Conservation (phyloP, 2,888 invertebrate genomes). For the Meteorus cinctellus region DNA sequence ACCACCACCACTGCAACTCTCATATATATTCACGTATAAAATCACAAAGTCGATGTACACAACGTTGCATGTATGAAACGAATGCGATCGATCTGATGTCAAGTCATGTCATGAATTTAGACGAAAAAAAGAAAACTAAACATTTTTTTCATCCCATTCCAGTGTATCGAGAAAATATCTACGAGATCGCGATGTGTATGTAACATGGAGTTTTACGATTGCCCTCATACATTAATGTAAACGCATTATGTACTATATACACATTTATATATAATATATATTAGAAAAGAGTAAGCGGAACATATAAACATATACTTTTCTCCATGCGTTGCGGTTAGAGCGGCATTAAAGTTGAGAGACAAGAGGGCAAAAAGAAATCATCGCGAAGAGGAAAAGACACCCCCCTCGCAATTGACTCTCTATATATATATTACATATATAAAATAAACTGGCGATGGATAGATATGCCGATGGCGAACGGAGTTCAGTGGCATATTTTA, state of each 20-base stretch:
- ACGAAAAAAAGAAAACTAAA: neutral
- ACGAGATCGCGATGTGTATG: constrained; percentile 68
- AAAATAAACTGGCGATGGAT: constrained; percentile 1
- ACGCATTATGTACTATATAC: constrained; percentile 50
- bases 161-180: constrained; percentile 62
- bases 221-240: constrained; percentile 73
- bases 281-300: neutral
- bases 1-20: neutral
- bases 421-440: constrained; percentile 24
- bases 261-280: constrained; percentile 5
- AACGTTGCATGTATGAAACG: constrained; percentile 14
- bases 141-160: constrained; percentile 33
- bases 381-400: constrained; percentile 24
- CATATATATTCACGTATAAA: neutral
- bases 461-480: constrained; percentile 1
- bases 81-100: constrained; percentile 24
- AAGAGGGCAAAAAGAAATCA: constrained; percentile 40
- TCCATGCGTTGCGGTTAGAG: neutral
- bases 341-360: constrained; percentile 5
- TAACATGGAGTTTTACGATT: constrained; percentile 71
- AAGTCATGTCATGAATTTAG: constrained; percentile 54
- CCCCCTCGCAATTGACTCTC: constrained; percentile 25
- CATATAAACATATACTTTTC: neutral
- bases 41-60: constrained; percentile 19
- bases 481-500: constrained; percentile 16